Conservation (phyloP, 2,888 invertebrate species). For the Punctoribates punctum region DNA sequence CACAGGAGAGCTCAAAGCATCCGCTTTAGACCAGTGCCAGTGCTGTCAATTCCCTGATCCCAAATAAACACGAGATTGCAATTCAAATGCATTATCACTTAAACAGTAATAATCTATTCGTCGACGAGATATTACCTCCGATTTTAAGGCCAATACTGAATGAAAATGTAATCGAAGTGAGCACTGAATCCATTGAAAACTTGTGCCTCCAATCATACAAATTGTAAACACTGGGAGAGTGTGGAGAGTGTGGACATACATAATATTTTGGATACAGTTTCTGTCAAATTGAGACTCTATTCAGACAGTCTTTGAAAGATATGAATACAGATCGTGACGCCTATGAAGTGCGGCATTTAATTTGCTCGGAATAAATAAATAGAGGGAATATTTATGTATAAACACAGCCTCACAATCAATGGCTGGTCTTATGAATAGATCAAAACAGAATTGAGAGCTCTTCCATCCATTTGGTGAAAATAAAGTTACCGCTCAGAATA, state of each 20-base stretch:
- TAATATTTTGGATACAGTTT: neutral
- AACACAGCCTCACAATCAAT: too few species aligned
- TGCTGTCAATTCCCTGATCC: slow-evolving; percentile 4
- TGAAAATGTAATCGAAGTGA: neutral
- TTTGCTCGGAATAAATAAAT: too few species aligned
- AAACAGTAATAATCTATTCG: slow-evolving; percentile 9
- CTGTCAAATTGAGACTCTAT: too few species aligned
- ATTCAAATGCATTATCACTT: slow-evolving; percentile 27
- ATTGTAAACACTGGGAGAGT: neutral
- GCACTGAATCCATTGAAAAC: neutral
- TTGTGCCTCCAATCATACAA: neutral
- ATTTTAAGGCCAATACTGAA: neutral
- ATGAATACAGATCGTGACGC: too few species aligned
- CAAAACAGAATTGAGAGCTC: too few species aligned
- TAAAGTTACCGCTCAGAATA: too few species aligned
- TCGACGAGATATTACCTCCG: neutral
- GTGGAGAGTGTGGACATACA: neutral
- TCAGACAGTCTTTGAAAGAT: too few species aligned
- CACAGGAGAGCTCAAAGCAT: neutral
- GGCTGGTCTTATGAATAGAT: too few species aligned
- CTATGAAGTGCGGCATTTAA: too few species aligned
- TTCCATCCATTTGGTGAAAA: too few species aligned
- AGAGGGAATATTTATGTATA: too few species aligned
- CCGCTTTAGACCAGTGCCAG: neutral
- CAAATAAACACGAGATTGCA: slow-evolving; percentile 27